Percentiles rank a stretch among this genome's conserved stretches.
These are phyloP conservation scores for Astropecten irregularis DNA, from an alignment of 53 echinoderm and acorn worm species.

Conservation along the genomic window DNA sequence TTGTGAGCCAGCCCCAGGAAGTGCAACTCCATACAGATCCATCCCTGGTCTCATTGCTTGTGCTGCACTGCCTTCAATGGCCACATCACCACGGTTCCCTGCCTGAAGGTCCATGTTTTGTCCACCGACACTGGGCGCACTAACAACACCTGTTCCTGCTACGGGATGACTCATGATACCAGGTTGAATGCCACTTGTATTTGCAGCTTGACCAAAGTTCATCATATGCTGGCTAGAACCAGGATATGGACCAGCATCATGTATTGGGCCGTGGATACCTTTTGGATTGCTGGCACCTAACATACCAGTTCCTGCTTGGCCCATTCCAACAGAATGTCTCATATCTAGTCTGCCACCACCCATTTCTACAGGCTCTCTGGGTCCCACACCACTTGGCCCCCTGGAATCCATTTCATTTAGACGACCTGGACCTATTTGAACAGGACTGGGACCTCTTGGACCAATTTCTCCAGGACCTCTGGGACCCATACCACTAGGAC, in stretches of 20 bases:
- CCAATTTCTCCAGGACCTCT: slow-evolving; percentile 22
- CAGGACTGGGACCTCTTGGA: too few relatives aligned
- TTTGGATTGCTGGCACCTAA: too few relatives aligned
- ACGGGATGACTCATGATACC: neutral
- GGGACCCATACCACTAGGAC: neutral
- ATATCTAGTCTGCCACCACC: too few relatives aligned
- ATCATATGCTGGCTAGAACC: neutral
- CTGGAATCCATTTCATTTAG: slow-evolving; percentile 15
- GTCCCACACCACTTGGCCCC: slow-evolving; percentile 36
- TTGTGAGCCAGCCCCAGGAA: neutral
- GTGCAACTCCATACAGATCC: neutral
- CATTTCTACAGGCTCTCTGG: slow-evolving; percentile 46
- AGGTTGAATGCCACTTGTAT: neutral
- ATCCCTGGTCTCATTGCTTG: neutral
- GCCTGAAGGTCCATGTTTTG: neutral
- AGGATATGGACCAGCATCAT: neutral
- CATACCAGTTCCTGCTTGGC: neutral
- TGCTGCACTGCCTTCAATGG: neutral
- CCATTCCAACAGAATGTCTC: slow-evolving; percentile 30
- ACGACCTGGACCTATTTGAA: slow-evolving; percentile 15
- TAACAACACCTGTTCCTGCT: too few relatives aligned
- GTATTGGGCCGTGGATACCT: neutral
- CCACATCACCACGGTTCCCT: neutral
- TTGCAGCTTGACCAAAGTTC: neutral
- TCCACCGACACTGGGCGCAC: neutral